phyloP scores from a whole-genome alignment of 2,113 vertebrate species.

The Coreoperca whiteheadi region DNA sequence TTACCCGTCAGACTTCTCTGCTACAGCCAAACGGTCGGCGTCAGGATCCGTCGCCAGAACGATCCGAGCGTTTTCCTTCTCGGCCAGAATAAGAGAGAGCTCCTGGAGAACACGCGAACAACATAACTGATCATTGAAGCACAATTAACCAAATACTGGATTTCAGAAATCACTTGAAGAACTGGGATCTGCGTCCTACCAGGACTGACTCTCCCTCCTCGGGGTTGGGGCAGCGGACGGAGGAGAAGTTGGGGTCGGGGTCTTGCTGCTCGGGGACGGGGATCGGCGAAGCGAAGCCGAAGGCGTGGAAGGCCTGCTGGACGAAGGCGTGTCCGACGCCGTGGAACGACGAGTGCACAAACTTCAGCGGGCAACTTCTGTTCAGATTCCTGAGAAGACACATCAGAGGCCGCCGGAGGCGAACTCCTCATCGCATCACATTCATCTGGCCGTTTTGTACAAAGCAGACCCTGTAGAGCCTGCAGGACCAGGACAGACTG shows the following conservation, averaged over 20 bases:
- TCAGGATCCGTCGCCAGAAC: constrained; percentile 96
- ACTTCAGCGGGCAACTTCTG: constrained; percentile 84
- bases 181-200: constrained; percentile 73
- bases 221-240: constrained; percentile 94
- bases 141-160: neutral
- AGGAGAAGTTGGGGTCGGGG: constrained; percentile 94
- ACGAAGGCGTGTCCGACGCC: constrained; percentile 94
- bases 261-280: constrained; percentile 95
- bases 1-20: constrained; percentile 89
- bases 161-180: rapidly evolving
- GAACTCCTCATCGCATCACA: neutral
- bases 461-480: too few relatives aligned
- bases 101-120: constrained; percentile 78
- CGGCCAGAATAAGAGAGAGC: constrained; percentile 90
- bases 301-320: constrained; percentile 89
- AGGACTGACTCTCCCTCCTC: constrained; percentile 95
- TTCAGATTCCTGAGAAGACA: constrained; percentile 87
- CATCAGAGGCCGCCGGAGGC: neutral
- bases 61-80: constrained; percentile 87
- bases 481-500: too few relatives aligned
- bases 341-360: constrained; percentile 95
- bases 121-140: constrained; percentile 30
- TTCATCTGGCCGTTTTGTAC: too few relatives aligned
- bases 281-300: constrained; percentile 91
- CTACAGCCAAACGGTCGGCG: constrained; percentile 94